A percentile compares a stretch with the other conserved stretches of the same genome.
phyloP scores from a whole-genome alignment of 2,888 invertebrate genomes.

The Lottia gigantea region DNA sequence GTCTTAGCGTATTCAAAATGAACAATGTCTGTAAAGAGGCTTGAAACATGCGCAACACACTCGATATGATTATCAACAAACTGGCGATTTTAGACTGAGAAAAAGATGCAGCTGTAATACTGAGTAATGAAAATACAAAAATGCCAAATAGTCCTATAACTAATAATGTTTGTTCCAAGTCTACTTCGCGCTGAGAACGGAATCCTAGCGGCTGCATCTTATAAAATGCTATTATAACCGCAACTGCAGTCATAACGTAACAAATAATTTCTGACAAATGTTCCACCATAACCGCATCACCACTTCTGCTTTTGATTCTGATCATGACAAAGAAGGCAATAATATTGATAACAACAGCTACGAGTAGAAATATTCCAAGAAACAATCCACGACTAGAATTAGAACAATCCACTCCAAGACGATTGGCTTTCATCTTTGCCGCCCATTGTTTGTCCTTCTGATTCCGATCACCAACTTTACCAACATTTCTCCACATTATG shows the following conservation, averaged over 20 bases:
- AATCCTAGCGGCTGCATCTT: slow-evolving; percentile 74
- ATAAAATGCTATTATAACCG: slow-evolving; percentile 88
- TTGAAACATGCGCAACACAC: slow-evolving; percentile 87
- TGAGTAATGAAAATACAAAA: slow-evolving; percentile 91
- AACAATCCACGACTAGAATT: slow-evolving; percentile 90
- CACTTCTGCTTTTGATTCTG: slow-evolving; percentile 77
- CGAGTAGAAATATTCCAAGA: slow-evolving; percentile 76
- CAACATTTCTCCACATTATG: slow-evolving; percentile 91
- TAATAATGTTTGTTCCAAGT: slow-evolving; percentile 72
- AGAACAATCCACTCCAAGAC: slow-evolving; percentile 80
- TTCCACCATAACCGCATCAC: slow-evolving; percentile 89
- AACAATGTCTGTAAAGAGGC: slow-evolving; percentile 93
- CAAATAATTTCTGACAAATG: slow-evolving; percentile 89
- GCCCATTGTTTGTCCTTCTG: slow-evolving; percentile 28
- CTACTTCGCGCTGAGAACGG: slow-evolving; percentile 27
- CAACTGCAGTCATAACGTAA: slow-evolving; percentile 87
- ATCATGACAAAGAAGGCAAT: slow-evolving; percentile 96
- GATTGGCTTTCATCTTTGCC: slow-evolving; percentile 32
- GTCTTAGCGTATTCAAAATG: slow-evolving; percentile 90
- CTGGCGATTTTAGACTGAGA: slow-evolving; percentile 81
- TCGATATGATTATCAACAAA: slow-evolving; percentile 89
- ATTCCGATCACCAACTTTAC: slow-evolving; percentile 50
- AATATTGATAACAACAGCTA: slow-evolving; percentile 75
- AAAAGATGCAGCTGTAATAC: slow-evolving; percentile 91
- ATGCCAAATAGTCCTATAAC: slow-evolving; percentile 92